Percentiles rank a stretch among this genome's conserved stretches.
phyloP scores from a whole-genome alignment of 2,888 invertebrate genomes.

The Eilema griseolum region DNA sequence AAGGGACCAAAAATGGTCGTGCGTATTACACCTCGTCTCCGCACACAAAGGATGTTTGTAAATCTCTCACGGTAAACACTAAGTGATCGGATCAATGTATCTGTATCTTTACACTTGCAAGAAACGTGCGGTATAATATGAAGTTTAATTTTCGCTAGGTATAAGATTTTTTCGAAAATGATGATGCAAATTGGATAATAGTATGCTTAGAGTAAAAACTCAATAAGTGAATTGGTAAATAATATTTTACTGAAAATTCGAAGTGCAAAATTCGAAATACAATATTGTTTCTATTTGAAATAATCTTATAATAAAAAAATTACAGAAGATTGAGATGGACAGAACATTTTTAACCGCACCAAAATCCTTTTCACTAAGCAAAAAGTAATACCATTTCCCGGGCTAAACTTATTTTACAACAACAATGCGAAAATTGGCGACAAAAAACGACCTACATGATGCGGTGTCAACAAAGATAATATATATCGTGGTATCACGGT shows the following conservation, averaged over 20 bases:
- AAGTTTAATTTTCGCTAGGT: neutral
- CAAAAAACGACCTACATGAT: slow-evolving; percentile 82
- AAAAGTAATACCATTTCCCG: slow-evolving; percentile 58
- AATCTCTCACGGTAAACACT: slow-evolving; percentile 70
- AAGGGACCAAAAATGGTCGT: slow-evolving; percentile 55
- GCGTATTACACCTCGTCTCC: slow-evolving; percentile 56
- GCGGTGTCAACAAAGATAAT: slow-evolving; percentile 83
- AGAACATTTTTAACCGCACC: slow-evolving; percentile 38
- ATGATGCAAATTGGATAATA: neutral
- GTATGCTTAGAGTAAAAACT: neutral
- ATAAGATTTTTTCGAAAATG: neutral
- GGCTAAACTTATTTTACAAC: slow-evolving; percentile 70
- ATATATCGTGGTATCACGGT: slow-evolving; percentile 80
- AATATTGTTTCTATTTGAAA: slow-evolving; percentile 15
- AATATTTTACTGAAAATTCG: neutral
- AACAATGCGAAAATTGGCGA: slow-evolving; percentile 78
- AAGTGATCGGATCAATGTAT: slow-evolving; percentile 68
- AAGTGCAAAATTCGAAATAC: neutral
- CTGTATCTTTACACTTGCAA: slow-evolving; percentile 50
- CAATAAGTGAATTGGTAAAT: neutral
- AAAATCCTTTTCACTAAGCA: slow-evolving; percentile 48
- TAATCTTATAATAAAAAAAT: slow-evolving; percentile 28
- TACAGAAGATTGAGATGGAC: slow-evolving; percentile 30
- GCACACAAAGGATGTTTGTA: slow-evolving; percentile 71
- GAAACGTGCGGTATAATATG: slow-evolving; percentile 23